These are phyloP conservation scores for Octodon degus DNA, from an alignment of 2,113 vertebrate genomes.

Conservation along the genomic window DNA sequence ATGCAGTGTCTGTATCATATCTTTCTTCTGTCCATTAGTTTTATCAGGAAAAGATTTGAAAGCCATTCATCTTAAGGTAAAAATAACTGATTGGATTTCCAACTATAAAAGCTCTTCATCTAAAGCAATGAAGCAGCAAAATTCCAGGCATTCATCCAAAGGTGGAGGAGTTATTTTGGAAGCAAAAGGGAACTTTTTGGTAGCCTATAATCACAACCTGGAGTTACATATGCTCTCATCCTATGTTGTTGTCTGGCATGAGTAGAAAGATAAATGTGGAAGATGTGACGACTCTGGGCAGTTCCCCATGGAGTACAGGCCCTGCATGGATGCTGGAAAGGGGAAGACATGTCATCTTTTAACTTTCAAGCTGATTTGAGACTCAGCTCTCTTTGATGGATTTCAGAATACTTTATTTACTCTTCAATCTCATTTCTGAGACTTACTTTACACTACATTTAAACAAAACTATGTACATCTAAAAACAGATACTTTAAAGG, in stretches of 20 bases:
- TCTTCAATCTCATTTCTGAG: background rate
- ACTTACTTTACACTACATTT: background rate
- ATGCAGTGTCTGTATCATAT: background rate
- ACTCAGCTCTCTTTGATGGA: background rate
- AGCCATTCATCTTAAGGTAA: background rate
- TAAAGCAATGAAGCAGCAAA: slow-evolving; percentile 6
- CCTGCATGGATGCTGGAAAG: background rate
- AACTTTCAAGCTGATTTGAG: background rate
- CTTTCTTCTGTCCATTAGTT: background rate
- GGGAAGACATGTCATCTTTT: background rate
- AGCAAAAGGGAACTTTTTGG: background rate
- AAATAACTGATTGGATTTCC: background rate
- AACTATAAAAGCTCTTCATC: background rate
- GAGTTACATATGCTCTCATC: background rate
- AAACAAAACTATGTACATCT: background rate
- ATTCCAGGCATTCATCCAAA: slow-evolving; percentile 41
- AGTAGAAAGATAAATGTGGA: background rate
- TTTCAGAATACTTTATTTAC: background rate
- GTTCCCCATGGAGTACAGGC: background rate
- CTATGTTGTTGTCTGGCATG: background rate
- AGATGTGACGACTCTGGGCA: background rate
- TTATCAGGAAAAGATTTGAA: background rate
- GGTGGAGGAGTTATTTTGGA: background rate
- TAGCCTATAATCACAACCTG: background rate
- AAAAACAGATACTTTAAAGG: background rate